phyloP scores from a whole-genome alignment of 2,888 invertebrate genomes.

The Trissolcus brochymenae region DNA sequence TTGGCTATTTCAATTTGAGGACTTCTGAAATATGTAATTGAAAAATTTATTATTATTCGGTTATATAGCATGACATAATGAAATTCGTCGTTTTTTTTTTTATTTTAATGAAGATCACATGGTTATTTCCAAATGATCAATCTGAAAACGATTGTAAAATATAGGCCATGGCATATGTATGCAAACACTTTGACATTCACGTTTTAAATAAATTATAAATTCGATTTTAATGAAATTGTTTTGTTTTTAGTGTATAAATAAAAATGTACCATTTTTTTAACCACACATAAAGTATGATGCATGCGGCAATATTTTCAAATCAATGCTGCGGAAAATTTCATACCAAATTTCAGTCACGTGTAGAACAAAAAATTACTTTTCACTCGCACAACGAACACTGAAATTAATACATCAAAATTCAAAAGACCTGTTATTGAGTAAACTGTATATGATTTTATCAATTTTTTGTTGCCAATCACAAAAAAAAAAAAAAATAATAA shows the following conservation, averaged over 20 bases:
- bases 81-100: neutral
- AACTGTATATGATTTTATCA: no score
- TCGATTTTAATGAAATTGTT: no score
- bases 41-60: neutral
- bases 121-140: slow-evolving; percentile 2
- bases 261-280: no score
- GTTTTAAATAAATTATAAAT: no score
- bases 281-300: no score
- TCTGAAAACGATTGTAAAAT: slow-evolving; percentile 7
- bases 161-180: slow-evolving; percentile 15
- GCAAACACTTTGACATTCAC: slow-evolving; percentile 6
- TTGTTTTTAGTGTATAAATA: no score
- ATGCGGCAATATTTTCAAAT: no score
- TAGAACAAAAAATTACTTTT: neutral
- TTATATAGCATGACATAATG: neutral
- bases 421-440: no score
- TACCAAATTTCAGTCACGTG: slow-evolving; percentile 1
- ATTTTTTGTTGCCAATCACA: no score
- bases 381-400: no score
- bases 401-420: no score
- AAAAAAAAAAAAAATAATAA: no score
- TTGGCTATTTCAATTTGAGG: slow-evolving; percentile 9
- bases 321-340: neutral
- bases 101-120: neutral
- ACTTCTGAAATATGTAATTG: neutral